phyloP scores from a whole-genome alignment of 1,140 invertebrate species.

The Drosophila takahashii region DNA sequence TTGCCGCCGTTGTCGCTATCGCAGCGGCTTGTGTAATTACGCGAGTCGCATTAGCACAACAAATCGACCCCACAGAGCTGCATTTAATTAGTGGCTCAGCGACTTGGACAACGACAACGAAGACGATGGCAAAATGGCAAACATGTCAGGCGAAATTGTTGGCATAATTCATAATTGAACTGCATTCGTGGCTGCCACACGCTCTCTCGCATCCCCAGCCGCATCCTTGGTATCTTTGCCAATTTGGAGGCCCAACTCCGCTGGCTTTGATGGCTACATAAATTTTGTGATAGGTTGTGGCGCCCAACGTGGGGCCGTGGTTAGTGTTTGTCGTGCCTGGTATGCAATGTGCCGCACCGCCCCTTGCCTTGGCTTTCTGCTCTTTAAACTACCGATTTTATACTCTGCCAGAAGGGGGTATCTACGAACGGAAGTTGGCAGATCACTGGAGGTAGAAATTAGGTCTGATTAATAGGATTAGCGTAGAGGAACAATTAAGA shows the following conservation, averaged over 20 bases:
- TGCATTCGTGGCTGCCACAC: conserved; percentile 52
- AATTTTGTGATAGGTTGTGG: conserved; percentile 52
- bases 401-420: conserved; percentile 5
- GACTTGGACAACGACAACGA: neutral
- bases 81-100: conserved; percentile 71
- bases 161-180: conserved; percentile 82
- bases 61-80: conserved; percentile 74
- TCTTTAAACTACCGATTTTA: conserved; percentile 21
- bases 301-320: conserved; percentile 28
- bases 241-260: conserved; percentile 11
- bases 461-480: neutral
- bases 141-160: conserved; percentile 72
- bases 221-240: conserved; percentile 14
- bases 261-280: conserved; percentile 60
- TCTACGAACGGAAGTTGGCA: neutral
- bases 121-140: conserved; percentile 25
- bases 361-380: neutral
- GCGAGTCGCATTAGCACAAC: conserved; percentile 73
- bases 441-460: neutral
- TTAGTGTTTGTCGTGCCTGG: conserved; percentile 29
- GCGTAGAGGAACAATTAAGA: no score
- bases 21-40: conserved; percentile 67
- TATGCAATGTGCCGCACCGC: conserved; percentile 12
- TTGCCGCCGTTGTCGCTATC: conserved; percentile 56
- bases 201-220: conserved; percentile 12